Percentiles rank a stretch among this genome's conserved stretches.
These are phyloP conservation scores for Pherbina coryleti DNA, from an alignment of 2,888 invertebrate species.

Conservation along the genomic window DNA sequence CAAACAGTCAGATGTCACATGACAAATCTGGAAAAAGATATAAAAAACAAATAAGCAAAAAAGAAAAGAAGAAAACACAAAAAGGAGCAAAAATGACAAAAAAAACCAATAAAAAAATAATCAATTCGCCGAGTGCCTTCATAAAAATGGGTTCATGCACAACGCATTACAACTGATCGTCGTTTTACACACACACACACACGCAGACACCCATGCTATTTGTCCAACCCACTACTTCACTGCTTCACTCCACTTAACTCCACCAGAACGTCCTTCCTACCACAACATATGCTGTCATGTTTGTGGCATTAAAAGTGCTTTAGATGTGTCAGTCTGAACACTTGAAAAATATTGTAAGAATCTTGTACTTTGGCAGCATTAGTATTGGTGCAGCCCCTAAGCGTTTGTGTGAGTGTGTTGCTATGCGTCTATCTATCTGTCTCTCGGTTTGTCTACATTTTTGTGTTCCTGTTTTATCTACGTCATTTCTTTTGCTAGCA, in stretches of 20 bases:
- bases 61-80: not conserved
- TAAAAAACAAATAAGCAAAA: not conserved
- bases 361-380: constrained; percentile 19
- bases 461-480: not conserved
- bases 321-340: constrained; percentile 35
- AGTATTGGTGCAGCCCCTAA: not conserved
- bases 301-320: constrained; percentile 28
- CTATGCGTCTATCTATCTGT: not conserved
- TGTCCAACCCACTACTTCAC: not conserved
- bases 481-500: not conserved
- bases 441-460: not conserved
- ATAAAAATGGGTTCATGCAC: not conserved
- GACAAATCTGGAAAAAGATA: not conserved
- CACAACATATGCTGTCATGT: not conserved
- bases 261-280: not conserved
- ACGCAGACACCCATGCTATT: too few relatives aligned
- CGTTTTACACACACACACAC: too few relatives aligned
- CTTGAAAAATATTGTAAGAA: constrained; percentile 27
- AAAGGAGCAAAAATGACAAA: not conserved
- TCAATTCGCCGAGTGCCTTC: not conserved
- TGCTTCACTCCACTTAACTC: not conserved
- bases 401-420: not conserved
- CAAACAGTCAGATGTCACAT: not conserved
- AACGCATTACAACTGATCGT: not conserved
- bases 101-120: not conserved